Base-by-base conservation (phyloP, 2,888 invertebrate genomes). In the Ennomos quercinarius region DNA sequence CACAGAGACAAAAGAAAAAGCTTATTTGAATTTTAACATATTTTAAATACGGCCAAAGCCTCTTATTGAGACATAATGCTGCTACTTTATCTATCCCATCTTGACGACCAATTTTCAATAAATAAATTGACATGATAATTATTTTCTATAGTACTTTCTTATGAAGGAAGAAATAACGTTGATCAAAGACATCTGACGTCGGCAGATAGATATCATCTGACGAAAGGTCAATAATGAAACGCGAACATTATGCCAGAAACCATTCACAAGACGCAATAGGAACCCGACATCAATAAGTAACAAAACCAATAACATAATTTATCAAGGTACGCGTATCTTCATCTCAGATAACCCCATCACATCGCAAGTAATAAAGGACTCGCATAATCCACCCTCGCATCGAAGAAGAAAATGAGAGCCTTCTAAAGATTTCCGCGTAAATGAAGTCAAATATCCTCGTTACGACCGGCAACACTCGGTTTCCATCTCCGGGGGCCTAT, bases 371-470 rank as follows among this genome's bases (percentile, higher is more conserved):
- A 60, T 60, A 60, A 60, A 60, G 60, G 60, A 51, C 55, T 47
- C 55, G 60, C 47, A 60, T 60, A 60, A 60, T 60, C 60, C 60
- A 17, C 46, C 55, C 60, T 60, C 55, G 55, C 60, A 55, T 60
- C 43, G 60, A 42, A 51, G 58, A 58, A 48, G 55, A 55, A 58
- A 63, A 63, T 63, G 62, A 62, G 61, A 64, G 64, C 60, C 56
- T 50, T 58, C 57, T 57, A 59, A 60, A 64, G 53, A 64, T 62
- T 63, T 63, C 60, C 55, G 60, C 55, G 61, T 63, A 64, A 67
- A 61, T 67, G 64, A 64, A 64, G 58, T 61, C 63, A 63, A 64
- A 67, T 67, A 64, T 67, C 62, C 62, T 63, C 62, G 64, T 64
- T 63, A 59, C 53, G 56, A 63, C 45, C 36, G 58, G 55, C 55